Base-by-base conservation (phyloP, 2,888 invertebrate species). In the Pyrgus malvae region DNA sequence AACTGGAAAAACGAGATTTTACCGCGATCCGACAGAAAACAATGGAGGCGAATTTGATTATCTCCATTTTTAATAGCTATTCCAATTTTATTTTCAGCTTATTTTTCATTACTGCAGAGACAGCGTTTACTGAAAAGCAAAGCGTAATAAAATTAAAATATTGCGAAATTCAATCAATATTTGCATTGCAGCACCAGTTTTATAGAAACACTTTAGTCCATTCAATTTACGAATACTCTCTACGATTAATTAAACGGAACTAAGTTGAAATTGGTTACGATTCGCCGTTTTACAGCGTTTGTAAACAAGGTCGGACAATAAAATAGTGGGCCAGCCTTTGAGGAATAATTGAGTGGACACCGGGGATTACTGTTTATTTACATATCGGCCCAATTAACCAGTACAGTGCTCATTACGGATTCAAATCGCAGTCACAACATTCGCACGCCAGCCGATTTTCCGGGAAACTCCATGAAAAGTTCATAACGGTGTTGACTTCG, bases 401-500 rank as follows among this genome's bases (percentile, higher is more conserved):
- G 78, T 77, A 78, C 78, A 74, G 75, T 66, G 69, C 82, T 84
- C 80, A 87, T 87, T 86, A 87, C 73, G 82, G 77, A 86, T 87
- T 86, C 85, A 86, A 87, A 84, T 82, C 78, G 79, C 80, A 82
- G 75, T 79, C 73, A 72, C 75, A 78, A 78, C 74, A 74, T 75
- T 80, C 74, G 78, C 78, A 80, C 82, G 80, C 83, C 81, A 81
- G 80, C 76, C 75, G 80, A 82, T 86, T 83, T 84, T 74, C 74
- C 74, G 68, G 68, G 80, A 77, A 82, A 79, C 79, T 77, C 79
- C 76, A 79, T 83, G 83, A 74, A 83, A 85, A 86, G 81, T 88
- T 84, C 83, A 86, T 88, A 86, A 82, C 85, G 73, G 79, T 82
- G 82, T 85, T 86, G 84, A 85, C 83, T 87, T 81, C 82, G 66